phyloP scores from a whole-genome alignment of 2,888 invertebrate genomes.

The Nomada ferruginata region DNA sequence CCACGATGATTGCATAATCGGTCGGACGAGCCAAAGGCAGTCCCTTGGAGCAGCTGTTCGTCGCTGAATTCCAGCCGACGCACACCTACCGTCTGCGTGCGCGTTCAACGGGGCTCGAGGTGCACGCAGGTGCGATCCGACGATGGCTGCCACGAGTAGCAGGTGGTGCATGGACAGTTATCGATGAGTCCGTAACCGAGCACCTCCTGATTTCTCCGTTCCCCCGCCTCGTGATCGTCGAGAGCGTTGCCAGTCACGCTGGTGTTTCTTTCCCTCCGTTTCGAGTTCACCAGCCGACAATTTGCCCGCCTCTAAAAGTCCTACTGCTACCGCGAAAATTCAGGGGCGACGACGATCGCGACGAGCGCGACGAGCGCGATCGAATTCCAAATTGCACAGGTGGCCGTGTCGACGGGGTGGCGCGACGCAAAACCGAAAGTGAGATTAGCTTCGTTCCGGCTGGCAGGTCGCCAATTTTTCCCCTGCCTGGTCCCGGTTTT shows the following conservation, averaged over 20 bases:
- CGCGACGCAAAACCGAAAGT: conserved; percentile 71
- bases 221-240: conserved; percentile 29
- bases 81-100: conserved; percentile 53
- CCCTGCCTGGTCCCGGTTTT: conserved; percentile 50
- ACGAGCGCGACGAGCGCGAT: conserved; percentile 44
- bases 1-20: conserved; percentile 69
- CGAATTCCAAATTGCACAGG: conserved; percentile 68
- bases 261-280: background rate
- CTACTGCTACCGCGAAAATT: background rate
- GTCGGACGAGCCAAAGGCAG: conserved; percentile 67
- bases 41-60: conserved; percentile 69
- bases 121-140: conserved; percentile 53
- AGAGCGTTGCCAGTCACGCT: conserved; percentile 1
- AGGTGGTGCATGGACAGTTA: conserved; percentile 65
- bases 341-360: conserved; percentile 14
- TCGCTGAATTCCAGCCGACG: conserved; percentile 62
- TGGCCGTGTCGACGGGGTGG: conserved; percentile 2
- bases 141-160: conserved; percentile 46
- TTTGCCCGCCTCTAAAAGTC: too few species aligned
- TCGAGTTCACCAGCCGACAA: background rate
- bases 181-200: conserved; percentile 17
- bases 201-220: conserved; percentile 43
- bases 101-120: conserved; percentile 24
- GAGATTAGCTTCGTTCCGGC: conserved; percentile 76
- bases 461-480: conserved; percentile 66